Evolutionary conservation across 2,113 vertebrate genomes (phyloP), one percentile per base, ranked within the genome.

Genomic region (Maccullochella peelii): DNA sequence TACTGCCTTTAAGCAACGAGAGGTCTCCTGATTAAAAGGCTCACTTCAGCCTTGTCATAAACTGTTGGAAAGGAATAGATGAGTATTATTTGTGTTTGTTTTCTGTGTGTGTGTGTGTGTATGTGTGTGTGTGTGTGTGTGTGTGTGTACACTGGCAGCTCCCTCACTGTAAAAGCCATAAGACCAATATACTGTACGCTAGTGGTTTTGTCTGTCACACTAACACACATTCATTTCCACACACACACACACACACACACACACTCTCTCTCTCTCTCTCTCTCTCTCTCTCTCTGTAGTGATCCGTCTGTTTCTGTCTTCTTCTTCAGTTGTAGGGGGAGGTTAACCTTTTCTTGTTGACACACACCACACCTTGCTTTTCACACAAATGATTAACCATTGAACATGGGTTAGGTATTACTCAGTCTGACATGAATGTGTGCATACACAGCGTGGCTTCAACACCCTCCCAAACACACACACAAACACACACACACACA

Each of bases 311-410:
- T 58, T 61, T 77, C 50, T 63, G 25, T 77, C 40, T 11, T 54
- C 25, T 59, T 52, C 8, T 47, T 83, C 42, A 57, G 44, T 65
- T 68, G 23, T 25, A 57, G 55, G 54, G 20, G 15, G 6, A 73
- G 18, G 61, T 58, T 76, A 78, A 82, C 83, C 79, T 84, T 90
- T 63, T 33, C 42, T 33, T 84, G 70, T 72, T 77, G 52, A 73
- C 73, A 80, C 8, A 61, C 52, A 79, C 14, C 27, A 25, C 52
- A 61, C 63, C n/a, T 14, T 50, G 9, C 33, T 66, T 74, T 69
- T 80, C 61, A 83, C 73, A 82, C 63, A 55, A 47, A 36, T 68
- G 66, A 81, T 82, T 76, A 70, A 80, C 59, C 79, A 44, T n/a
- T 50, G 57, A 87, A 74, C 54, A 23, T 38, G 38, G 84, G 61